Conservation (phyloP, 1,140 invertebrate species). For the Pristionchus pacificus region DNA sequence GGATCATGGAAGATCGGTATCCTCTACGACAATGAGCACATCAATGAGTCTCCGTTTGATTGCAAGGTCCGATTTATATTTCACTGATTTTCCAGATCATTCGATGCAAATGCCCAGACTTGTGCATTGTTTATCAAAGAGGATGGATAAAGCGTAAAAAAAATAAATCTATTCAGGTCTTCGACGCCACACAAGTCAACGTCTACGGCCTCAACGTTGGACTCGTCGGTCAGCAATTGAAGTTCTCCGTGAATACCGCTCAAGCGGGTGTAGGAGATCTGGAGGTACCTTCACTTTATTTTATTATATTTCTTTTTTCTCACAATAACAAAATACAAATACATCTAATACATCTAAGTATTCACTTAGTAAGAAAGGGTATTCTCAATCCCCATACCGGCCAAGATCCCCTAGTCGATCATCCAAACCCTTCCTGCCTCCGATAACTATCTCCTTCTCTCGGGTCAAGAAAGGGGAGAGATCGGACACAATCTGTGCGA, state of each 20-base stretch:
- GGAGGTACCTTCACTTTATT: constrained; percentile 61
- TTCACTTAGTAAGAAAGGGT: not conserved
- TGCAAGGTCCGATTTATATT: constrained; percentile 66
- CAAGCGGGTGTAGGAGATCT: constrained; percentile 80
- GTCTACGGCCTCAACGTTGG: constrained; percentile 71
- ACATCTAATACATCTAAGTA: no score
- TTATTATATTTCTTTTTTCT: not conserved
- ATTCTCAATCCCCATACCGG: no score
- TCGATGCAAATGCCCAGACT: no score
- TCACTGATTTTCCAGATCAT: not conserved
- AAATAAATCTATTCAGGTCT: constrained; percentile 71
- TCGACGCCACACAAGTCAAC: constrained; percentile 82
- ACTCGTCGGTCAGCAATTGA: constrained; percentile 71
- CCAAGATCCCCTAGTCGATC: no score
- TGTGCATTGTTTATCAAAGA: no score
- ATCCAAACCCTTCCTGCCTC: no score
- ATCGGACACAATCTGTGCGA: no score
- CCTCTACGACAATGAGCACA: constrained; percentile 87
- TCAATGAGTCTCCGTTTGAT: constrained; percentile 89
- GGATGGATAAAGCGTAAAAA: no score
- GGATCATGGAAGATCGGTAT: constrained; percentile 89
- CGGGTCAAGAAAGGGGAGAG: no score
- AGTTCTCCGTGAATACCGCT: constrained; percentile 77
- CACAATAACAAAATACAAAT: no score
- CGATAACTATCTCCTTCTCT: no score